Conservation (phyloP, 2,797 vertebrate species). For the Pangasius macronema region DNA sequence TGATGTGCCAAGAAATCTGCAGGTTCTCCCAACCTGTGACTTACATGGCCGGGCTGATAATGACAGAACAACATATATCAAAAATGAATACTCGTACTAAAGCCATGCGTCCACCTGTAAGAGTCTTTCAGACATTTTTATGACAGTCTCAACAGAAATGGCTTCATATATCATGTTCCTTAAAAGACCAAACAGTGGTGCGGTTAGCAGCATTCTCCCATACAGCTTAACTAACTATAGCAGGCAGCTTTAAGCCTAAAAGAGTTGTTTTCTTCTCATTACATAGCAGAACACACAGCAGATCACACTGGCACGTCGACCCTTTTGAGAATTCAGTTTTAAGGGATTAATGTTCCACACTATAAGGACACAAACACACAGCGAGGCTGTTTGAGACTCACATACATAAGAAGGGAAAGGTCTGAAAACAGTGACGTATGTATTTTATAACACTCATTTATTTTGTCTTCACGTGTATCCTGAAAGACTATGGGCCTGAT, state of each 20-base stretch:
- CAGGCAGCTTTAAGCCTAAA: constrained; percentile 42
- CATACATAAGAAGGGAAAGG: constrained; percentile 9
- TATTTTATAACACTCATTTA: constrained; percentile 12
- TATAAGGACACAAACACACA: constrained; percentile 41
- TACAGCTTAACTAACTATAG: constrained; percentile 35
- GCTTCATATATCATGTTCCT: neutral
- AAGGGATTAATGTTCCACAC: constrained; percentile 32
- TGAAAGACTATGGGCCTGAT: constrained; percentile 7
- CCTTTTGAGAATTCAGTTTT: constrained; percentile 26
- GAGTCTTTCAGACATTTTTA: constrained; percentile 10
- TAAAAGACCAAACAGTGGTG: constrained; percentile 22
- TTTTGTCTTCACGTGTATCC: constrained; percentile 7
- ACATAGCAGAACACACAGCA: constrained; percentile 38
- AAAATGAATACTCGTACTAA: constrained; percentile 5
- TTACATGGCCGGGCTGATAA: neutral
- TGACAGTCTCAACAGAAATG: neutral
- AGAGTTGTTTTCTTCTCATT: constrained; percentile 34
- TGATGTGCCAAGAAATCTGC: constrained; percentile 26
- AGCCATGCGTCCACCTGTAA: constrained; percentile 33
- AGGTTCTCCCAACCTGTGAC: constrained; percentile 22
- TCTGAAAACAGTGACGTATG: neutral
- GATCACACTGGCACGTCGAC: constrained; percentile 29
- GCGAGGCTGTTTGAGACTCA: constrained; percentile 21
- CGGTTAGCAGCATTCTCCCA: constrained; percentile 46
- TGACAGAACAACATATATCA: constrained; percentile 7